Evolutionary conservation across 2,888 invertebrate genomes (phyloP).

Genomic region (Marasmarcha lunaedactyla): DNA sequence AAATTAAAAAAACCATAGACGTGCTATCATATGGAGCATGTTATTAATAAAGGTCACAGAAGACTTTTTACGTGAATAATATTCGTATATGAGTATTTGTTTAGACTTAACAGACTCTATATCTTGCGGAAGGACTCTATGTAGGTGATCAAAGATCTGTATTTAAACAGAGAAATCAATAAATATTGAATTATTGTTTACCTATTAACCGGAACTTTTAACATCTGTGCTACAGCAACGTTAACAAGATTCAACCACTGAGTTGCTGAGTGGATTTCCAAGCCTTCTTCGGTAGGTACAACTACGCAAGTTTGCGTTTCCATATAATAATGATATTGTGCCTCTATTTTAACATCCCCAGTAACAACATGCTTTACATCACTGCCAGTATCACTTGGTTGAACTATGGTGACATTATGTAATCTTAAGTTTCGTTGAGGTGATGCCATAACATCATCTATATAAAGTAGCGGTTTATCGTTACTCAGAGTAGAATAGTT

Average conservation of each 20-base stretch:
- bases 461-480: slow-evolving; percentile 28
- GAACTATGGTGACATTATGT: slow-evolving; percentile 18
- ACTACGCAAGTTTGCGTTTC: slow-evolving; percentile 75
- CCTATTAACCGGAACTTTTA: slow-evolving; percentile 51
- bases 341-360: slow-evolving; percentile 12
- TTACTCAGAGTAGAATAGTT: slow-evolving; percentile 38
- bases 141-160: too few species aligned
- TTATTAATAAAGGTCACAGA: too few species aligned
- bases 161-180: too few species aligned
- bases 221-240: slow-evolving; percentile 9
- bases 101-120: too few species aligned
- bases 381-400: slow-evolving; percentile 22
- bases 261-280: slow-evolving; percentile 71
- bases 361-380: slow-evolving; percentile 11
- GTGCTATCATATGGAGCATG: too few species aligned
- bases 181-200: slow-evolving; percentile 20
- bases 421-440: slow-evolving; percentile 23
- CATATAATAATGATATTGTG: slow-evolving; percentile 82
- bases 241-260: slow-evolving; percentile 67
- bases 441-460: slow-evolving; percentile 36
- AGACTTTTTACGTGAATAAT: too few species aligned
- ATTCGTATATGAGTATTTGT: too few species aligned
- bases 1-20: too few species aligned
- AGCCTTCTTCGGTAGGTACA: slow-evolving; percentile 75
- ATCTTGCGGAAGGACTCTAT: too few species aligned